A percentile compares a stretch with the other conserved stretches of the same genome.
These are phyloP conservation scores for Dasyornis broadbenti DNA, from an alignment of 2,113 vertebrate species.

Conservation along the genomic window DNA sequence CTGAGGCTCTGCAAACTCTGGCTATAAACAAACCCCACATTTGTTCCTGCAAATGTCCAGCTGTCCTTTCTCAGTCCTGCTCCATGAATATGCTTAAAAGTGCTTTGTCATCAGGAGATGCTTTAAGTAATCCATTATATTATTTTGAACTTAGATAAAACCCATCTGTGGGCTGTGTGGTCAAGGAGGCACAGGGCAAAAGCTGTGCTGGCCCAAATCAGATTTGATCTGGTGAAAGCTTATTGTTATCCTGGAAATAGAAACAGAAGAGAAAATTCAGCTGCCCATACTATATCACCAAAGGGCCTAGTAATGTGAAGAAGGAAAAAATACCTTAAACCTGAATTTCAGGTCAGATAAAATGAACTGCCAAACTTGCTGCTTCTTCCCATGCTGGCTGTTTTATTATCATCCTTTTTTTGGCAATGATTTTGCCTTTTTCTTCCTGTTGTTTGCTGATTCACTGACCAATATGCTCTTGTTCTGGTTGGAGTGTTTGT, in stretches of 20 bases:
- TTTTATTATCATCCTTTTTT: not conserved
- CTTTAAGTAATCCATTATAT: not conserved
- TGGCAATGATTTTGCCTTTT: not conserved
- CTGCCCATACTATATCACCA: not conserved
- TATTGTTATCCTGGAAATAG: not conserved
- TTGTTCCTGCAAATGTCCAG: conserved; percentile 9
- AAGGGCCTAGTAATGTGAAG: not conserved
- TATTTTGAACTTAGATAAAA: not conserved
- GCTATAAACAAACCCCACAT: not conserved
- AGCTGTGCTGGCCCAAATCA: not conserved
- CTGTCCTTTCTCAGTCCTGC: conserved; percentile 16
- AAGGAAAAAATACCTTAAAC: not conserved
- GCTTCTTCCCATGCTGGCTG: not conserved
- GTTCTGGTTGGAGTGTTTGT: not conserved
- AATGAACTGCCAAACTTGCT: not conserved
- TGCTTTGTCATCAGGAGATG: conserved; percentile 6
- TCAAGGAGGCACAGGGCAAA: not conserved
- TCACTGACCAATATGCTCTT: not conserved
- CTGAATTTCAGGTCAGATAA: not conserved
- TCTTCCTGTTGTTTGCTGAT: not conserved
- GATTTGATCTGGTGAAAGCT: not conserved
- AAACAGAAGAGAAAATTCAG: not conserved
- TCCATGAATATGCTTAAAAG: not conserved
- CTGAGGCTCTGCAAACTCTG: conserved; percentile 2
- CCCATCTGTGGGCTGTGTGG: not conserved